Conservation (phyloP, 2,113 vertebrate species). For the Climacteris rufus region DNA sequence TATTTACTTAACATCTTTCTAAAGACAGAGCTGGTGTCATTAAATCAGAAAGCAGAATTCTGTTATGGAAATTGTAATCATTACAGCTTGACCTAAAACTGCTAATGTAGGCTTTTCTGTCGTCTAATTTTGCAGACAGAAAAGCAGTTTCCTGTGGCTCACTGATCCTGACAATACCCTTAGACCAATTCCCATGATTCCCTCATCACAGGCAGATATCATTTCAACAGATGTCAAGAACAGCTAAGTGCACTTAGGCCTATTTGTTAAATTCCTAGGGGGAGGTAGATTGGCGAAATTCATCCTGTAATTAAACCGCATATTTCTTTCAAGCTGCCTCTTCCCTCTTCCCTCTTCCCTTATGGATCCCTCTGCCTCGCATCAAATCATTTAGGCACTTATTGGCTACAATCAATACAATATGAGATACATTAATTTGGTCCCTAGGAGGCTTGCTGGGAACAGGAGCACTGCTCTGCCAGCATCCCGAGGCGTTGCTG, state of each 20-base stretch:
- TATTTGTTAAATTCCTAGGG: constrained; percentile 79
- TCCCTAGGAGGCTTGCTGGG: constrained; percentile 71
- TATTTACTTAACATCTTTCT: background rate
- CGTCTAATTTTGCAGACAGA: constrained; percentile 22
- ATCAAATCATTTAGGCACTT: constrained; percentile 78
- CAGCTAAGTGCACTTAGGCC: constrained; percentile 78
- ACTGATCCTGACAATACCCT: constrained; percentile 50
- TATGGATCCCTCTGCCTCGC: constrained; percentile 66
- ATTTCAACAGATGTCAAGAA: constrained; percentile 78
- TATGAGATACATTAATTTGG: constrained; percentile 76
- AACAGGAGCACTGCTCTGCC: constrained; percentile 57
- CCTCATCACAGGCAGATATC: constrained; percentile 65
- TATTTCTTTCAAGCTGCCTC: constrained; percentile 71
- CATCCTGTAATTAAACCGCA: constrained; percentile 80
- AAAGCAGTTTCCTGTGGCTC: constrained; percentile 54
- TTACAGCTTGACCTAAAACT: constrained; percentile 25
- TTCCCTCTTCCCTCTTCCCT: constrained; percentile 34
- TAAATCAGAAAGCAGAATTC: background rate
- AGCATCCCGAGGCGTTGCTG: constrained; percentile 6
- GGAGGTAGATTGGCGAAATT: constrained; percentile 66
- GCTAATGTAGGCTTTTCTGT: constrained; percentile 43
- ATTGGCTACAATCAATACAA: constrained; percentile 81
- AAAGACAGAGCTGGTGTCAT: background rate
- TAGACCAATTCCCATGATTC: constrained; percentile 64
- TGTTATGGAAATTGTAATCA: background rate